Base-by-base conservation (phyloP, 92 coral and sea anemone genomes). In the Plumapathes pennacea region DNA sequence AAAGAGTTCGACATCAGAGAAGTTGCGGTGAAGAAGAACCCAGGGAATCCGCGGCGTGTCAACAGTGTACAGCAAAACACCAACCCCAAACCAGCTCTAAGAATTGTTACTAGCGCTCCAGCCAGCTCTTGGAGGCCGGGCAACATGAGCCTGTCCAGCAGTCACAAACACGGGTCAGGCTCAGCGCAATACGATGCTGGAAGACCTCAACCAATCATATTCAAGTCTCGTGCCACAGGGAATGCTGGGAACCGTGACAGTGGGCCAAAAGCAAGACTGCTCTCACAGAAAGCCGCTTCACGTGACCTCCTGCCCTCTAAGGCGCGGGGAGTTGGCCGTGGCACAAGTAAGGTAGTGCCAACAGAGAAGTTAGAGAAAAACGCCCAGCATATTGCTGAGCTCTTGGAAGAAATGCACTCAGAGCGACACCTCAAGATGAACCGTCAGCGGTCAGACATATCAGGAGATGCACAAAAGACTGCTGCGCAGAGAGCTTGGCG, bases 391-490 rank as follows among this genome's bases (percentile, higher is more conserved):
- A 89, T 94, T 43, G 85, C 87, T 5, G 95, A 89, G 52, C 82
- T 94, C 37, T 69, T 94, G 15, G 90, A 94, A 25, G 97, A 94
- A 69, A 89, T 94, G 99, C 90, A 94, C 60, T 84, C 85, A 15
- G 99, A 94, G 50, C 96, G 96, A 11, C 57, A 84, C 63, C 57
- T 94, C 46, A 86, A 89, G 33, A 76, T 94, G 89, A 76, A 81
- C 37, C 92, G 99, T 44, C 99, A 94, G 74, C 96, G 87, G 83
- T 94, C 99, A 1, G 99, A 94, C 55, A 94, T 94, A 38, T 94
- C 99, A 20, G 86, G 96, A 19, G 72, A 85, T 42, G 99, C 99
- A 45, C 99, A 94, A 71, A 89, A 77, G 39, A 80, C 89, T 11
- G 99, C 99, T 19, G 85, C 90, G 23, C 83, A 76, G 55, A 71